Percentiles rank a stretch among this genome's conserved stretches.
These are phyloP conservation scores for Lycaena phlaeas DNA, from an alignment of 2,888 invertebrate species.

Conservation along the genomic window DNA sequence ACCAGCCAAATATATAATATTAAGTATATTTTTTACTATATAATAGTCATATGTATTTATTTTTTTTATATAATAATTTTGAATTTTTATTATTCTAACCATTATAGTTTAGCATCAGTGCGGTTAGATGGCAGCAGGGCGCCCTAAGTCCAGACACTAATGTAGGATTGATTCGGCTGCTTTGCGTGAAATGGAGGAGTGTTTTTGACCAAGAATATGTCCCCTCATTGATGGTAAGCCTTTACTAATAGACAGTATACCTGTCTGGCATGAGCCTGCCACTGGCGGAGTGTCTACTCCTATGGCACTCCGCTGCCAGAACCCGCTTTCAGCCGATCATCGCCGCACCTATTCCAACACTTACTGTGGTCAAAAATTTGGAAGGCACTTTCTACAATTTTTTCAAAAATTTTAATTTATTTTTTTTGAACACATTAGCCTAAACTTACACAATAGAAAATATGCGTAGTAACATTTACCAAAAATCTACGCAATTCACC, in stretches of 20 bases:
- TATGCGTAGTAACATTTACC: constrained; percentile 73
- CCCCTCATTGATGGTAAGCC: too few species aligned
- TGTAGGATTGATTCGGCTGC: too few species aligned
- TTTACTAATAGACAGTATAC: too few species aligned
- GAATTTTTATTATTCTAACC: constrained; percentile 68
- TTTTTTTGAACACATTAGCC: constrained; percentile 83
- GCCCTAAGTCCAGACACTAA: constrained; percentile 3
- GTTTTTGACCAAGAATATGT: too few species aligned
- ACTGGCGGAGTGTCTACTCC: constrained; percentile 1
- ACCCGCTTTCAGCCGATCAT: constrained; percentile 35
- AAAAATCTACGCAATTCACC: constrained; percentile 66
- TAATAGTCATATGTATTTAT: constrained; percentile 71
- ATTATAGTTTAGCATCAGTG: constrained; percentile 60
- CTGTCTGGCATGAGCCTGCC: too few species aligned
- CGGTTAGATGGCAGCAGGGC: constrained; percentile 28
- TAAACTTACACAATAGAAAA: constrained; percentile 76
- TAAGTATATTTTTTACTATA: constrained; percentile 68
- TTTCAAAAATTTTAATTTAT: constrained; percentile 71
- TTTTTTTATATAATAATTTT: constrained; percentile 71
- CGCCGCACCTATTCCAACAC: constrained; percentile 75
- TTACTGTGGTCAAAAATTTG: constrained; percentile 76
- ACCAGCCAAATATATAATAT: constrained; percentile 69
- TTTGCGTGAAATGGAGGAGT: too few species aligned
- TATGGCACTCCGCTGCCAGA: constrained; percentile 28
- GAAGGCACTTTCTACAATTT: constrained; percentile 86